Evolutionary conservation across 2,113 vertebrate species (phyloP), one percentile per base, ranked within the genome.

Genomic region (Prinia subflava): DNA sequence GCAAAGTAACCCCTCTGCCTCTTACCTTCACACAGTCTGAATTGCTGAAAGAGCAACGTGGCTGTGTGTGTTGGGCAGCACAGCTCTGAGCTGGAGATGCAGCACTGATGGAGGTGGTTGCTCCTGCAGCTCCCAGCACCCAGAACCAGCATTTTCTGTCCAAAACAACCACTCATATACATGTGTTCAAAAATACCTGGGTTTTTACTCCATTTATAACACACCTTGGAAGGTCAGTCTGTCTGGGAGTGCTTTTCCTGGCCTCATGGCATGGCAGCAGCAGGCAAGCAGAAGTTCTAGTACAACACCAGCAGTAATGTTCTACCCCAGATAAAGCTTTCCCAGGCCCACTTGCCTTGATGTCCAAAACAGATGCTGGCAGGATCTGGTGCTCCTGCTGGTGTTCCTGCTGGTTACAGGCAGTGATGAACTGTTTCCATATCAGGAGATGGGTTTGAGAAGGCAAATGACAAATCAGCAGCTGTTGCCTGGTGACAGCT

Each of bases 221-320:
- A 23, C 4, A 78, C 8, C 17, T 52, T 21, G 47, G 63, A 71
- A 91, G 67, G 17, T 13, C 6, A 18, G 37, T 13, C 49, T 74
- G 20, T 21, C 35, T 59, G 14, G 23, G 19, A 59, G 10, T 16
- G 52, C 56, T 85, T 71, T 47, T 64, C 39, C 47, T 49, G 35
- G 59, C 46, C 41, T n/a, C 42, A 6, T 0, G 0, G 56, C 80
- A 67, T 0, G 0, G 46, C 3, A 2, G 60, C 27, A 79, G 44
- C 13, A 30, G 70, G 42, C 3, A 9, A 52, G 41, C 15, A 6
- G 55, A 30, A 87, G 49, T n/a, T 37, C 31, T 27, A 24, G 41
- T 44, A 37, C 16, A 47, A 42, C 25, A 14, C 24, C 37, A 23
- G 15, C 12, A 28, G 50, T 1, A 4, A 52, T 23, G 69, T 44